phyloP scores from a whole-genome alignment of 2,113 vertebrate genomes.

The Muntiacus muntjak region DNA sequence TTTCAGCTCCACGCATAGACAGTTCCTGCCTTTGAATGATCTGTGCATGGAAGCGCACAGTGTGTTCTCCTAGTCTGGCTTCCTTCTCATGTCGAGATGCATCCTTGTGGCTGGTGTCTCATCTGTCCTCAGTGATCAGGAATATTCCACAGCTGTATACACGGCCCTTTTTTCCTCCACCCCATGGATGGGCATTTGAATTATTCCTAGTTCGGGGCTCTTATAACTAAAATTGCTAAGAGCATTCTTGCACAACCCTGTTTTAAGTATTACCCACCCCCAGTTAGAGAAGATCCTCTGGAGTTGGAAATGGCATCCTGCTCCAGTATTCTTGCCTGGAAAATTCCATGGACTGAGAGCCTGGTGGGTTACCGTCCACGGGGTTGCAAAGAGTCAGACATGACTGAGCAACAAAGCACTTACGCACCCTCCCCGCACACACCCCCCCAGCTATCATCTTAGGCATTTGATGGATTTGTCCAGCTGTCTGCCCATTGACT shows the following conservation, averaged over 20 bases:
- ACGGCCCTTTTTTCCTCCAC: background rate
- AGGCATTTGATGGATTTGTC: background rate
- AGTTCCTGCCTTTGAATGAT: background rate
- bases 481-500: accelerated
- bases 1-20: accelerated
- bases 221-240: background rate
- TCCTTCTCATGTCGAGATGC: background rate
- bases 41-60: accelerated
- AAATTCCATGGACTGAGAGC: background rate
- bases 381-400: background rate
- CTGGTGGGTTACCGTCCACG: background rate
- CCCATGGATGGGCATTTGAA: background rate
- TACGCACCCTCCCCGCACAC: accelerated
- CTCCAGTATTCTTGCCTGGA: background rate
- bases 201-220: background rate
- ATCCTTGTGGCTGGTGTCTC: background rate
- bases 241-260: background rate
- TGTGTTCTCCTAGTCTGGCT: background rate
- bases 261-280: background rate
- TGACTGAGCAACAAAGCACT: background rate
- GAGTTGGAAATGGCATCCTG: background rate
- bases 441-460: background rate
- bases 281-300: background rate
- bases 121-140: background rate
- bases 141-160: background rate